phyloP scores from a whole-genome alignment of 2,888 invertebrate genomes.

The Apamea epomidion region DNA sequence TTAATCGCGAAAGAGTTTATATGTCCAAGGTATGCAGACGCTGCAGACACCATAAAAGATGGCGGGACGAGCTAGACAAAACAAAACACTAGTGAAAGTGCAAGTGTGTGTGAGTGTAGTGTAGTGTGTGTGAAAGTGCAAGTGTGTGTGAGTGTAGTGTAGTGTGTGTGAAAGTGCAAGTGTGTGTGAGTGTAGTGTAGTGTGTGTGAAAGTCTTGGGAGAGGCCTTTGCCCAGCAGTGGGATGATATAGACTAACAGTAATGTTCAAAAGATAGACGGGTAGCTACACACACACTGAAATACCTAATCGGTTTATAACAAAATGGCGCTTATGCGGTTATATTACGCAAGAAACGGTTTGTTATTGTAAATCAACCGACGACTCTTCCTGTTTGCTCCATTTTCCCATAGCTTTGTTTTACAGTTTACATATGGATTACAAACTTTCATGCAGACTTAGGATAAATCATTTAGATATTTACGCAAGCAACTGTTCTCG shows the following conservation, averaged over 20 bases:
- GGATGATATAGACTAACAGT: too few species aligned
- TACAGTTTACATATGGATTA: neutral
- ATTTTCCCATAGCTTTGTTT: neutral
- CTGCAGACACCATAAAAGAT: neutral
- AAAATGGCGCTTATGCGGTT: neutral
- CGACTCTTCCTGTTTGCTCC: slow-evolving; percentile 3
- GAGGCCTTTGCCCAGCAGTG: neutral
- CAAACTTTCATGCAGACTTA: slow-evolving; percentile 22
- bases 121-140: too few species aligned
- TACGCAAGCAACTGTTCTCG: slow-evolving; percentile 25
- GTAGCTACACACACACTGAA: too few species aligned
- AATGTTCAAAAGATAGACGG: neutral
- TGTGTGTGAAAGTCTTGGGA: neutral
- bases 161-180: too few species aligned
- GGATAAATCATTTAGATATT: neutral
- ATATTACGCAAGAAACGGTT: neutral
- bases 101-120: too few species aligned
- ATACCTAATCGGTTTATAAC: neutral
- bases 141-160: too few species aligned
- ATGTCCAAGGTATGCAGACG: neutral
- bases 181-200: too few species aligned
- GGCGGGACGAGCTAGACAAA: too few species aligned
- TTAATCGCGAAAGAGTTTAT: neutral
- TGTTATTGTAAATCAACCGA: neutral
- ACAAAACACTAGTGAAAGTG: neutral